Evolutionary conservation across 2,113 vertebrate genomes (phyloP), one percentile per base, ranked within the genome.

Genomic region (Nestor notabilis): DNA sequence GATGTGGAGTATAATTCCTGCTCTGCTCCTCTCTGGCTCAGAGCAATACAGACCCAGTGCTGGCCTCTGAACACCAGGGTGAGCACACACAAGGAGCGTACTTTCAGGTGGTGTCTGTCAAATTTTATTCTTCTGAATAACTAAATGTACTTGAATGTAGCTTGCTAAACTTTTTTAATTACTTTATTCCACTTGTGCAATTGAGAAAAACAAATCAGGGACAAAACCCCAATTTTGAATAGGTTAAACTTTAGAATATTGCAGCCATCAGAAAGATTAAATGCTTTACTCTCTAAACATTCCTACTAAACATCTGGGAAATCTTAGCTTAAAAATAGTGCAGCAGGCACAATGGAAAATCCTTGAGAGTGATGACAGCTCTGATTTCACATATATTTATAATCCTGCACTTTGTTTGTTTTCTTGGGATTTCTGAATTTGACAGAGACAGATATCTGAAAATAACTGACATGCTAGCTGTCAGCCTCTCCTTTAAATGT

Each of bases 251-350:
- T 83, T 82, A 92, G 72, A 89, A 60, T 19, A 5, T 90, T 93
- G 43, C 28, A 93, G 47, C 29, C 33, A 68, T 86, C 76, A 94
- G 71, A 70, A 92, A 75, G 95, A 89, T 79, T 10, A 82, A 97
- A 92, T 84, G 15, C 44, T 76, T 95, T 84, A 61, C 74, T 93
- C 47, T 78, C 56, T 88, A 84, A 96, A 91, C 86, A 82, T 93
- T 97, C 90, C 65, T 95, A 44, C 86, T 79, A 95, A 90, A 97
- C 92, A 96, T 97, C 96, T 97, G 97, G 96, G 95, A 97, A 92
- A 84, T 93, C 86, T 95, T 96, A 97, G 77, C 77, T 82, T 95
- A 89, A 92, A 97, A 97, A 93, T 58, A 87, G 86, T 82, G 74
- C 65, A 89, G 86, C 83, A 95, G 83, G 80, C 94, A 92, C 96